Evolutionary conservation across 2,888 invertebrate species (phyloP).

Genomic region (Eudasyphora cyanicolor): DNA sequence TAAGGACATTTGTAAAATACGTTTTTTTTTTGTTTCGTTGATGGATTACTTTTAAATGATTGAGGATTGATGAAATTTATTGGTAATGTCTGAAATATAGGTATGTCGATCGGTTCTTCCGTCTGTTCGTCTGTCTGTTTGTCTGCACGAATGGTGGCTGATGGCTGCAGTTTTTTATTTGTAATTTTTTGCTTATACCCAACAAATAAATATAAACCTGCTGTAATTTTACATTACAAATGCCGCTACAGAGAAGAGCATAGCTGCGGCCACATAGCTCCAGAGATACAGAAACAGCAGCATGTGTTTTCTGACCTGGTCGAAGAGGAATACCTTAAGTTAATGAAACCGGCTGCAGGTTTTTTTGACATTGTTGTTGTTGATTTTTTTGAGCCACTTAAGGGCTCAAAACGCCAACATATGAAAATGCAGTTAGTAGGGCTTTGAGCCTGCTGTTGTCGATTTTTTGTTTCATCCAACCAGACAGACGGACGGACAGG

Average conservation of each 20-base stretch:
- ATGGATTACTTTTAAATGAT: conserved; percentile 33
- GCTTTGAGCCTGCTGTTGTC: conserved; percentile 63
- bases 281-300: conserved; percentile 32
- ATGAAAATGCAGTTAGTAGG: conserved; percentile 61
- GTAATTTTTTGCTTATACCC: background rate
- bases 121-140: background rate
- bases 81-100: conserved; percentile 45
- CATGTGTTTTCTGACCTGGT: conserved; percentile 55
- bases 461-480: background rate
- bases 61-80: conserved; percentile 34
- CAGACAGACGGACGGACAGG: conserved; percentile 48
- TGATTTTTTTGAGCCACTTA: conserved; percentile 60
- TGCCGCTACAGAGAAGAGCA: conserved; percentile 49
- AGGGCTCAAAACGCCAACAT: conserved; percentile 54
- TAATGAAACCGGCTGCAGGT: conserved; percentile 63
- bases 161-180: background rate
- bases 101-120: background rate
- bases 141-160: background rate
- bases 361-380: background rate
- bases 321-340: conserved; percentile 55
- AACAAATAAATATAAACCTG: conserved; percentile 57
- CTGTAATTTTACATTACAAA: conserved; percentile 66
- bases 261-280: background rate
- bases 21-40: background rate
- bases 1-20: conserved; percentile 25